Evolutionary conservation across 2,113 vertebrate genomes (phyloP).

Genomic region (Crotalus horridus): DNA sequence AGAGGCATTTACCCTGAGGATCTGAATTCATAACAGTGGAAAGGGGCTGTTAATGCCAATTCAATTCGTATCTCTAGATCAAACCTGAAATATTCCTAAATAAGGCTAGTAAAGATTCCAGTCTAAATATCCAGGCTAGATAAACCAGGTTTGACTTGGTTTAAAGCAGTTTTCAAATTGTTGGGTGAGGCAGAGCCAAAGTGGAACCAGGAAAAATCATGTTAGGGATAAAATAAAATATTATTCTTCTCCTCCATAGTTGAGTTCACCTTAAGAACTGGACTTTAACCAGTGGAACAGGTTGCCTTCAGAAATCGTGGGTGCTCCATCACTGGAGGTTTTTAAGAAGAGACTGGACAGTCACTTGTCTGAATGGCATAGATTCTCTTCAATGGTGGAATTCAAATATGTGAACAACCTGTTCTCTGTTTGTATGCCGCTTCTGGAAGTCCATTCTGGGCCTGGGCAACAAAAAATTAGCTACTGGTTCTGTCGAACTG

Average conservation of each 20-base stretch:
- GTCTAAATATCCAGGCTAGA: not conserved
- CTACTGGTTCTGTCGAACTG: no score
- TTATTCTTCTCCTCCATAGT: not conserved
- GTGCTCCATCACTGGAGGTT: no score
- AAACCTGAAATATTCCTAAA: not conserved
- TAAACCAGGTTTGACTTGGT: not conserved
- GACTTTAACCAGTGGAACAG: no score
- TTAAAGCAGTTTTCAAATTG: not conserved
- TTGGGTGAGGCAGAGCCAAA: not conserved
- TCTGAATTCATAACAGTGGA: not conserved
- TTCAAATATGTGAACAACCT: no score
- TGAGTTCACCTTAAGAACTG: not conserved
- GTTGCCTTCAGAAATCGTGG: no score
- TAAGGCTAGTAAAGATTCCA: not conserved
- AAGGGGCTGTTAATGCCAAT: not conserved
- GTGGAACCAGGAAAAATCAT: not conserved
- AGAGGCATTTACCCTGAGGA: not conserved
- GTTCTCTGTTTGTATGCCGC: no score
- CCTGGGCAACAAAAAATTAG: no score
- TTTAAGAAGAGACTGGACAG: no score
- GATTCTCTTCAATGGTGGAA: no score
- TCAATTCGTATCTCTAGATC: not conserved
- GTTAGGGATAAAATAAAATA: not conserved
- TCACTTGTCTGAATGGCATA: no score
- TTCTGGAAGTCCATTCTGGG: no score